Conservation (phyloP, 1,140 invertebrate genomes). For the Temnothorax nylanderi region DNA sequence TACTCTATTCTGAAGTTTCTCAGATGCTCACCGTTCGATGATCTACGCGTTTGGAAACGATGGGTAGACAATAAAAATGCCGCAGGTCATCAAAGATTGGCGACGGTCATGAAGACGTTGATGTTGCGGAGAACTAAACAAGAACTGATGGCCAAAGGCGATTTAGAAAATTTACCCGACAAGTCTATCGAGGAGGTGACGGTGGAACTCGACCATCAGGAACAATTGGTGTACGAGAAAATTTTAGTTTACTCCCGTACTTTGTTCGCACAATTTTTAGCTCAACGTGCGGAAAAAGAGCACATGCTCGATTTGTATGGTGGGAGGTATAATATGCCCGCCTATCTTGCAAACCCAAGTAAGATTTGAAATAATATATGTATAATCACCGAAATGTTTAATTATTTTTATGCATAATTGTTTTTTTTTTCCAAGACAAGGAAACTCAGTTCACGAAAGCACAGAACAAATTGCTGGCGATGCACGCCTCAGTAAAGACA, state of each 20-base stretch:
- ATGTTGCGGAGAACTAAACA: conserved; percentile 94
- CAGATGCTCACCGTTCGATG: conserved; percentile 94
- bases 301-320: conserved; percentile 75
- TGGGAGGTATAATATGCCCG: conserved; percentile 72
- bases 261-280: conserved; percentile 91
- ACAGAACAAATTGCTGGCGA: conserved; percentile 77
- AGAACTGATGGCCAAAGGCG: conserved; percentile 88
- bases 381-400: conserved; percentile 20
- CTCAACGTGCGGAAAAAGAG: conserved; percentile 90
- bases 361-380: conserved; percentile 3
- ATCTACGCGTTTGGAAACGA: conserved; percentile 89
- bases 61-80: conserved; percentile 91
- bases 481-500: conserved; percentile 87
- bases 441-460: conserved; percentile 82
- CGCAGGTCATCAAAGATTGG: conserved; percentile 90
- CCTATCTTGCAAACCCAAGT: conserved; percentile 66
- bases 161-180: conserved; percentile 88
- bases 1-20: conserved; percentile 95
- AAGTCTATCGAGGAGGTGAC: conserved; percentile 87
- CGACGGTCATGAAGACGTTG: conserved; percentile 92
- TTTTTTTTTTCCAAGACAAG: conserved; percentile 64
- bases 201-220: conserved; percentile 89
- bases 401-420: too few species aligned
- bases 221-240: conserved; percentile 93
- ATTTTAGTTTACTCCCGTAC: conserved; percentile 90